Percentiles rank a stretch among this genome's conserved stretches.
phyloP scores from a whole-genome alignment of 1,140 invertebrate genomes.

The Portunus trituberculatus region DNA sequence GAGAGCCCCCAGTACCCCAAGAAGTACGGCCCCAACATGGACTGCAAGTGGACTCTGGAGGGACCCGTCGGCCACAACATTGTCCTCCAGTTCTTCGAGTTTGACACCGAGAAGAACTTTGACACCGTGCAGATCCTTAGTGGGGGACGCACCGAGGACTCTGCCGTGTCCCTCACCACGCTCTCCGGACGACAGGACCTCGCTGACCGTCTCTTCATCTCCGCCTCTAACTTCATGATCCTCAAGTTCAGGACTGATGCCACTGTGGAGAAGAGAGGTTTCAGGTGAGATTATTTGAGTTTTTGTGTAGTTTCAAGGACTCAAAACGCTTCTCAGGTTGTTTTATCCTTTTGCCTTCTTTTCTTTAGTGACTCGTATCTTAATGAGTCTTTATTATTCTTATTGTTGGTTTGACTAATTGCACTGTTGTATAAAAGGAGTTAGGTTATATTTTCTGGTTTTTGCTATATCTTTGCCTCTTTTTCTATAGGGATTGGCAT shows the following conservation, averaged over 20 bases:
- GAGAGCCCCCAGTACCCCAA: conserved; percentile 97
- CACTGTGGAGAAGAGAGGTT: conserved; percentile 95
- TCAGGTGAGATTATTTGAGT: conserved; percentile 82
- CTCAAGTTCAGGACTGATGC: conserved; percentile 97
- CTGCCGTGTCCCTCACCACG: conserved; percentile 93
- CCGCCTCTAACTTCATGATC: conserved; percentile 98
- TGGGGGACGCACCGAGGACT: conserved; percentile 96
- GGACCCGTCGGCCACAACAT: conserved; percentile 97
- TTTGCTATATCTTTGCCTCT: no score
- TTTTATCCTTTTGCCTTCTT: no score
- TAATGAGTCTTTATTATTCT: no score
- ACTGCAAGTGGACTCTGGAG: conserved; percentile 98
- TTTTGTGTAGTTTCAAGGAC: no score
- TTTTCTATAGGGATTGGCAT: no score
- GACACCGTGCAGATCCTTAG: conserved; percentile 97
- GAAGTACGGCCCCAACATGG: conserved; percentile 92
- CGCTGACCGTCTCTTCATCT: conserved; percentile 91
- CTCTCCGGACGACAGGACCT: conserved; percentile 91
- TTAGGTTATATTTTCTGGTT: no score
- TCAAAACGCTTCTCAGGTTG: no score
- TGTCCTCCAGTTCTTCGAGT: conserved; percentile 96
- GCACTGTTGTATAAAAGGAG: no score
- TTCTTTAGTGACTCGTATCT: no score
- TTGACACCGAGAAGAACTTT: conserved; percentile 97
- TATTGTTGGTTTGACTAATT: no score